Conservation (phyloP, 1,140 invertebrate species). For the Brachionus manjavacas region DNA sequence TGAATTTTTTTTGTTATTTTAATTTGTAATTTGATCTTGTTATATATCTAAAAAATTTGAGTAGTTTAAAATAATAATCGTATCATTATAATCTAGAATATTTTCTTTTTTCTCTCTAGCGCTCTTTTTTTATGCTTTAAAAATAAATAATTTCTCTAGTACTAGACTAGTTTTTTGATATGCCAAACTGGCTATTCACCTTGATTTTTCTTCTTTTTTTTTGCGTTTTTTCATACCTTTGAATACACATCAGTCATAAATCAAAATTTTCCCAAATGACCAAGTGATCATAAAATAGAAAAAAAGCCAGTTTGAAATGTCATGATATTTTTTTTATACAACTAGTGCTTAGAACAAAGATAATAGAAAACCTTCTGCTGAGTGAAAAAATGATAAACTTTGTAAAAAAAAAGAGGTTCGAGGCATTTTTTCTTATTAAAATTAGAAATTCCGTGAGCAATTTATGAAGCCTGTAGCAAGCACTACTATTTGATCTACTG, state of each 20-base stretch:
- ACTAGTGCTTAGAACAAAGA: not conserved
- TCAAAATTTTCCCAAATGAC: not conserved
- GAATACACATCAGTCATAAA: not conserved
- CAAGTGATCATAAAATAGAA: not conserved
- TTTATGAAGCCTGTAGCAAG: not conserved
- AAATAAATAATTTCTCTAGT: not conserved
- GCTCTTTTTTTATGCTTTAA: not conserved
- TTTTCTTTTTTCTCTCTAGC: not conserved
- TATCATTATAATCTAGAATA: slow-evolving; percentile 1
- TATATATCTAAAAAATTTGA: slow-evolving; percentile 33
- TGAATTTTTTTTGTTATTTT: slow-evolving; percentile 13
- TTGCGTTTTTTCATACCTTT: not conserved
- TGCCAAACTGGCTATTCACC: not conserved
- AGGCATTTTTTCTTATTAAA: not conserved
- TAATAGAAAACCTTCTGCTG: not conserved
- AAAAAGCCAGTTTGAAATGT: not conserved
- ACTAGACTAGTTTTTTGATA: not conserved
- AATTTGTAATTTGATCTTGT: slow-evolving; percentile 36
- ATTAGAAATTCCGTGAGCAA: not conserved
- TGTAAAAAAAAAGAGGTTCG: not conserved
- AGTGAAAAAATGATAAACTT: not conserved
- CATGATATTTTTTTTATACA: not conserved
- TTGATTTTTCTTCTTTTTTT: not conserved
- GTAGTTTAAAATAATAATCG: slow-evolving; percentile 12
- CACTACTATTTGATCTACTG: not conserved